Evolutionary conservation across 2,113 vertebrate genomes (phyloP).

Genomic region (Oncorhynchus kisutch): DNA sequence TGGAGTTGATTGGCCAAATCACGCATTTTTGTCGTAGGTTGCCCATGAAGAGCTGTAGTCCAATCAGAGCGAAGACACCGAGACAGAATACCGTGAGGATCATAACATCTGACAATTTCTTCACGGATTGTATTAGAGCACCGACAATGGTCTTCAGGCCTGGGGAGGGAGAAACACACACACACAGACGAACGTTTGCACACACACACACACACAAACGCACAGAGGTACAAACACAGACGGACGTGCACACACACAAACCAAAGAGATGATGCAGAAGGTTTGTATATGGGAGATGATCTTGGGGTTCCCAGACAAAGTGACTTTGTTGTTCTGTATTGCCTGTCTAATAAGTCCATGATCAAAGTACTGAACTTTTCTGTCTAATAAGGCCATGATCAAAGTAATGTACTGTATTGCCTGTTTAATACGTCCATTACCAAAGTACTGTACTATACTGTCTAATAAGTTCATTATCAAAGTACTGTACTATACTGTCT

Average conservation of each 20-base stretch:
- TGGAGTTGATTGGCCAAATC: constrained; percentile 89
- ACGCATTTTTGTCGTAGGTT: constrained; percentile 97
- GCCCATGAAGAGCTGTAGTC: constrained; percentile 97
- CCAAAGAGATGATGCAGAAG: constrained; percentile 52
- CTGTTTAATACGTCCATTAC: too few species aligned
- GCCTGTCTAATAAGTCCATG: too few species aligned
- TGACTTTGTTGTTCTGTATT: background rate
- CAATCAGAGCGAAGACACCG: constrained; percentile 96
- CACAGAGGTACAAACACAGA: background rate
- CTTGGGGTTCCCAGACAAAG: background rate
- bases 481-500: too few species aligned
- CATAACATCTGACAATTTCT: constrained; percentile 99
- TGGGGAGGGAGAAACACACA: constrained; percentile 45
- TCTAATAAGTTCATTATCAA: too few species aligned
- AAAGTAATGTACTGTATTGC: too few species aligned
- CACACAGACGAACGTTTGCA: background rate
- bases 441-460: too few species aligned
- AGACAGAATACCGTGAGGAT: constrained; percentile 98
- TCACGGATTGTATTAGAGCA: constrained; percentile 98
- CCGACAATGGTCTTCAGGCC: constrained; percentile 99
- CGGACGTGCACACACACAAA: constrained; percentile 7
- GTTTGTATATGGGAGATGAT: constrained; percentile 15
- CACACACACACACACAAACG: background rate
- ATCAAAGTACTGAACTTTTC: background rate
- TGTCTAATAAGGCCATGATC: background rate